Conservation (phyloP, 2,888 invertebrate genomes). For the Nudaria mundana region DNA sequence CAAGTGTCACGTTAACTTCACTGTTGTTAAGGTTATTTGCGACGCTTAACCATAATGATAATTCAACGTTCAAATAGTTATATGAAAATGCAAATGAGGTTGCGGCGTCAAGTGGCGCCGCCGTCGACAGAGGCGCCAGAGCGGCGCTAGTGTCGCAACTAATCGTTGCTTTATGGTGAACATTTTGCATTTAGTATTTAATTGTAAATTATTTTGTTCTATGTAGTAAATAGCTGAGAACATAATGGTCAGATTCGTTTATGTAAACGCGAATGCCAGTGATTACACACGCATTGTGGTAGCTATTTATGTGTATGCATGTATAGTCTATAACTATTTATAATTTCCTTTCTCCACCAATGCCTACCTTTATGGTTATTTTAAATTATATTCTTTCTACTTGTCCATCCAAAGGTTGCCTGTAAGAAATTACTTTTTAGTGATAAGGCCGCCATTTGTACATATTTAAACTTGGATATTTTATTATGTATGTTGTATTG, state of each 20-base stretch:
- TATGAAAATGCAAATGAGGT: constrained; percentile 66
- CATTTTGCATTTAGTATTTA: constrained; percentile 30
- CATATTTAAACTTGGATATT: too few species aligned
- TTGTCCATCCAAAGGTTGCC: too few species aligned
- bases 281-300: too few species aligned
- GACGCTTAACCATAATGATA: constrained; percentile 16
- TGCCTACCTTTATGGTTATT: too few species aligned
- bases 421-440: too few species aligned
- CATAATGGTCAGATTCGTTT: neutral
- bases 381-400: too few species aligned
- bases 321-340: too few species aligned
- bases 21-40: constrained; percentile 12
- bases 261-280: neutral
- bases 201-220: constrained; percentile 25
- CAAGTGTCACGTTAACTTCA: neutral
- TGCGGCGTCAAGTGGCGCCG: constrained; percentile 36
- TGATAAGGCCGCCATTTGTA: too few species aligned
- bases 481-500: too few species aligned
- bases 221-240: constrained; percentile 9
- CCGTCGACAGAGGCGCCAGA: constrained; percentile 36
- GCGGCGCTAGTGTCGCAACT: constrained; percentile 43
- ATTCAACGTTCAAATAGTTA: constrained; percentile 35
- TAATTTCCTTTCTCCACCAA: too few species aligned
- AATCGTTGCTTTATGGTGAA: constrained; percentile 39
- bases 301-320: too few species aligned